These are phyloP conservation scores for Bufo gargarizans DNA, from an alignment of 2,113 vertebrate genomes.

Conservation along the genomic window DNA sequence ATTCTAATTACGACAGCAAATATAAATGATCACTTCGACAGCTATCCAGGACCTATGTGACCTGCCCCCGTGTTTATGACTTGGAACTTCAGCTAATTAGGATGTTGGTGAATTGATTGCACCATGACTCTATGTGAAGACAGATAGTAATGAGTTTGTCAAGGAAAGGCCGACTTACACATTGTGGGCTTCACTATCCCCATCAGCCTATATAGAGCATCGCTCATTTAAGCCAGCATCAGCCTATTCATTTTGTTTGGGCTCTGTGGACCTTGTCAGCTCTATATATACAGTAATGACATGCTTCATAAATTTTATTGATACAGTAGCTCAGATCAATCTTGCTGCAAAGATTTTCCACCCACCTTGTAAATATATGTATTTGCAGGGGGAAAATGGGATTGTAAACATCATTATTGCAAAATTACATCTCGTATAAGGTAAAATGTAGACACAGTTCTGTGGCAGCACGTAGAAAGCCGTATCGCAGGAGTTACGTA, in stretches of 20 bases:
- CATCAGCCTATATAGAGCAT: constrained; percentile 21
- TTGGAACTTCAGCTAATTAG: constrained; percentile 37
- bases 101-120: constrained; percentile 31
- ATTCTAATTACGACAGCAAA: not conserved
- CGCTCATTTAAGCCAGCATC: constrained; percentile 47
- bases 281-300: constrained; percentile 52
- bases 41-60: not conserved
- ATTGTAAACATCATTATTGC: constrained; percentile 12
- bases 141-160: constrained; percentile 51
- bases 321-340: constrained; percentile 51
- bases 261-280: constrained; percentile 39
- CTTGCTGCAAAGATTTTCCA: constrained; percentile 50
- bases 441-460: not conserved
- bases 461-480: not conserved
- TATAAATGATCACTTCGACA: not conserved
- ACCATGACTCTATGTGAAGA: not conserved
- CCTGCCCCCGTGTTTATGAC: not conserved
- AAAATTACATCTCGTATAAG: not conserved
- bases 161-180: constrained; percentile 17
- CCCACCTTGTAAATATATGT: constrained; percentile 46
- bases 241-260: constrained; percentile 56
- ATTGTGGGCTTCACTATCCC: constrained; percentile 31
- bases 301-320: constrained; percentile 59
- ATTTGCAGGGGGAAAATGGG: constrained; percentile 33
- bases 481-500: too few relatives aligned